Percentiles rank a stretch among this genome's conserved stretches.
phyloP scores from a whole-genome alignment of 2,113 vertebrate species.

The Colossoma macropomum region DNA sequence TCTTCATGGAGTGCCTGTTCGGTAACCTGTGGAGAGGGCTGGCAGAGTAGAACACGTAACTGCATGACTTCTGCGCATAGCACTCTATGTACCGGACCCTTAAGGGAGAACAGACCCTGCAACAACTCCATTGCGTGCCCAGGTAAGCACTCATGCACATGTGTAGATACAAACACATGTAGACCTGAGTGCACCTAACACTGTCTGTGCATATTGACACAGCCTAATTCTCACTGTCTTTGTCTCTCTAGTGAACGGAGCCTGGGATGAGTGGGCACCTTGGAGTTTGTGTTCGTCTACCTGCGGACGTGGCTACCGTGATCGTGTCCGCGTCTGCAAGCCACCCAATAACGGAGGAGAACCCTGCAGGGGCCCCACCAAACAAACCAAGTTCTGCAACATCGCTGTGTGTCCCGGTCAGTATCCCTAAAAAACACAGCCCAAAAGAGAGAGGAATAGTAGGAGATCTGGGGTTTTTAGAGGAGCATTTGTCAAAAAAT shows the following conservation, averaged over 20 bases:
- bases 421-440: background rate
- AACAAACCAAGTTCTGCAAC: constrained; percentile 98
- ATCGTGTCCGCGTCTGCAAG: constrained; percentile 91
- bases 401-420: constrained; percentile 97
- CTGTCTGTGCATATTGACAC: background rate
- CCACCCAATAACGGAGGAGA: constrained; percentile 90
- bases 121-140: constrained; percentile 93
- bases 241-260: constrained; percentile 84
- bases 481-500: too few species aligned
- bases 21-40: constrained; percentile 92
- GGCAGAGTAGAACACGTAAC: constrained; percentile 90
- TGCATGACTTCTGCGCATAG: constrained; percentile 90
- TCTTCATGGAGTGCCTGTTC: constrained; percentile 94
- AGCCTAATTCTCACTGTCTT: constrained; percentile 6
- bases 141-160: constrained; percentile 73
- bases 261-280: constrained; percentile 97
- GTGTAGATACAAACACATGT: background rate
- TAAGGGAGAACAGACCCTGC: constrained; percentile 93
- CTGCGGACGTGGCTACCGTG: constrained; percentile 91
- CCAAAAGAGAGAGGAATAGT: too few species aligned
- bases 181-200: background rate
- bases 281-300: constrained; percentile 99
- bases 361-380: constrained; percentile 87
- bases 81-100: constrained; percentile 91
- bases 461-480: too few species aligned